A percentile compares a stretch with the other conserved stretches of the same genome.
Conservation (phyloP, 2,888 invertebrate genomes). For the Stenolophus ochropezus region DNA sequence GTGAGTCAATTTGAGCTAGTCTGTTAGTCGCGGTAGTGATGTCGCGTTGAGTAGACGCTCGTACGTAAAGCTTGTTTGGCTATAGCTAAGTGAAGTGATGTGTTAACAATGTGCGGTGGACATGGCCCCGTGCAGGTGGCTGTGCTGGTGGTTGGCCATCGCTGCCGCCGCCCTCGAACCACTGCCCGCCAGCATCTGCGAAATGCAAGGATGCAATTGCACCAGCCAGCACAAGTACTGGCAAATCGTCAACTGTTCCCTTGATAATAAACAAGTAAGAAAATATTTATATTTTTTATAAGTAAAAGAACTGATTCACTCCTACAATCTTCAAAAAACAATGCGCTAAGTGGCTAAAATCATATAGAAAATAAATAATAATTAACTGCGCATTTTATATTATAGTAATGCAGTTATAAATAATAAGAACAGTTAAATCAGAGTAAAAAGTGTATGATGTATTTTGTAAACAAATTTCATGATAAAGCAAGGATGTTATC, state of each 20-base stretch:
- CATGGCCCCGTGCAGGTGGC: conserved; percentile 64
- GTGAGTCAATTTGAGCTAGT: background rate
- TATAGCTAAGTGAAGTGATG: background rate
- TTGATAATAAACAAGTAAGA: conserved; percentile 78
- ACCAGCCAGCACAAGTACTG: conserved; percentile 76
- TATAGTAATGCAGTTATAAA: background rate
- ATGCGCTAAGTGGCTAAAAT: no score
- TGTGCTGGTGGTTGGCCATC: conserved; percentile 60
- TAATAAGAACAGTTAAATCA: background rate
- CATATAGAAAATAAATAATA: conserved; percentile 7
- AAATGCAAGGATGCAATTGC: conserved; percentile 78
- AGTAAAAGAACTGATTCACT: no score
- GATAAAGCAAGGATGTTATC: no score
- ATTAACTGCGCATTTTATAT: background rate
- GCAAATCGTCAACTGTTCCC: conserved; percentile 80
- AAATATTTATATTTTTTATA: no score
- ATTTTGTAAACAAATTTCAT: conserved; percentile 1
- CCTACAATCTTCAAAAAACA: no score
- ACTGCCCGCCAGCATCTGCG: conserved; percentile 72
- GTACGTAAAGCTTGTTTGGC: background rate
- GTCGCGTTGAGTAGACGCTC: background rate
- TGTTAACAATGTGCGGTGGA: conserved; percentile 9
- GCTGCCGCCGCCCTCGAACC: conserved; percentile 43
- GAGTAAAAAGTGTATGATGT: background rate
- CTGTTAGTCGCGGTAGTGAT: background rate